A percentile compares a stretch with the other conserved stretches of the same genome.
Evolutionary conservation across 2,888 invertebrate species (phyloP).

Genomic region (Sthenelais limicola): DNA sequence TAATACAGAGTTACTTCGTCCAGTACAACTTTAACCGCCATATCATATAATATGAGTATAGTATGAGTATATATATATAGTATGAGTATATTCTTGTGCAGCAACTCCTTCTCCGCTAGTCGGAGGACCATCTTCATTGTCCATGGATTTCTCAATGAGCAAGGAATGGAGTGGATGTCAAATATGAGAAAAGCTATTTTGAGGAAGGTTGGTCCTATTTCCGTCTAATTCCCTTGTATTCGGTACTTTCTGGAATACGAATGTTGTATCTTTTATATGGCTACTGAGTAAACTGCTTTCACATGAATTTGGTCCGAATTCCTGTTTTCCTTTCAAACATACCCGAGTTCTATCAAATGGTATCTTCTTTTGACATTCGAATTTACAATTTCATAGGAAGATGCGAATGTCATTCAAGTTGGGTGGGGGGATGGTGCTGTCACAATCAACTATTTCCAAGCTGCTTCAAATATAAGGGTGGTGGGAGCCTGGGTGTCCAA

Average conservation of each 20-base stretch:
- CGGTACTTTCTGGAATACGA: no score
- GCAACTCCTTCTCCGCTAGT: not conserved
- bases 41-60: not conserved
- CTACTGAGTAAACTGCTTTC: no score
- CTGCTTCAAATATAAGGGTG: conserved; percentile 71
- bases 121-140: conserved; percentile 13
- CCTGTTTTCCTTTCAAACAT: no score
- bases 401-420: conserved; percentile 49
- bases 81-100: not conserved
- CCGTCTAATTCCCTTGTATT: no score
- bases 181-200: conserved; percentile 15
- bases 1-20: not conserved
- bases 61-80: not conserved
- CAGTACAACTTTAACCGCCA: not conserved
- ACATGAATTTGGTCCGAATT: no score
- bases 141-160: conserved; percentile 17
- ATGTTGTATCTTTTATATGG: no score
- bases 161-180: conserved; percentile 4
- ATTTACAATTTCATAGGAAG: no score
- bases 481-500: conserved; percentile 69
- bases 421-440: conserved; percentile 49
- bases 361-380: no score
- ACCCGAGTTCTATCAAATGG: no score
- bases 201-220: no score
- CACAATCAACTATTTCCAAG: conserved; percentile 66